Conservation (phyloP, 2,888 invertebrate species). For the Neoascia interrupta region DNA sequence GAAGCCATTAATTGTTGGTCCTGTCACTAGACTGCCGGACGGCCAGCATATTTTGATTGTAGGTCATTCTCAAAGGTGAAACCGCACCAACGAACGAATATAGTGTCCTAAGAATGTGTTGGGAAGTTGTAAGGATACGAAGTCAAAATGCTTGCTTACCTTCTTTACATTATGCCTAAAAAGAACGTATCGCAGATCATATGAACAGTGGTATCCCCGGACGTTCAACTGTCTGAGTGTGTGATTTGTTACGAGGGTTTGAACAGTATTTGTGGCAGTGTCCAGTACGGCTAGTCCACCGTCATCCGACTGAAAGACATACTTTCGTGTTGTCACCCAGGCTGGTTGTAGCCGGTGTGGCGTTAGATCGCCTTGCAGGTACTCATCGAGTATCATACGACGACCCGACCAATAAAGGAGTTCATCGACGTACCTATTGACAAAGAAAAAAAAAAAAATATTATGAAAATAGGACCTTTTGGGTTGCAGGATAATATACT, state of each 20-base stretch:
- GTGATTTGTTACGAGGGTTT: constrained; percentile 91
- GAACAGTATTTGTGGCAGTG: constrained; percentile 88
- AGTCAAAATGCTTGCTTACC: too few relatives aligned
- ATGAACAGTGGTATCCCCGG: constrained; percentile 91
- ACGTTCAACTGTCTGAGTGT: constrained; percentile 93
- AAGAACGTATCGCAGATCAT: constrained; percentile 91
- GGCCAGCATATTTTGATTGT: constrained; percentile 9
- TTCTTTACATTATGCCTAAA: constrained; percentile 94
- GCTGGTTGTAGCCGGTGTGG: constrained; percentile 87
- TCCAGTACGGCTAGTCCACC: constrained; percentile 90
- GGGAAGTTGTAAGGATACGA: too few relatives aligned
- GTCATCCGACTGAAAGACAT: constrained; percentile 93
- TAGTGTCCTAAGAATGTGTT: too few relatives aligned
- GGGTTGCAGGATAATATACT: constrained; percentile 75
- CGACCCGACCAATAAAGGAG: constrained; percentile 93
- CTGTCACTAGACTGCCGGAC: constrained; percentile 15
- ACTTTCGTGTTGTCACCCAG: constrained; percentile 90
- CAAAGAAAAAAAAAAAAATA: constrained; percentile 32
- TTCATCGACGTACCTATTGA: constrained; percentile 92
- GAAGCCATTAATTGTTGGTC: constrained; percentile 43
- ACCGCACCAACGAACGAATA: too few relatives aligned
- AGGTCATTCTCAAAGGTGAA: constrained; percentile 23
- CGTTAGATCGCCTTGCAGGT: constrained; percentile 88
- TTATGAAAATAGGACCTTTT: background rate
- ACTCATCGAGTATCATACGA: constrained; percentile 91